Percentiles rank a stretch among this genome's conserved stretches.
phyloP scores from a whole-genome alignment of 2,888 invertebrate genomes.

The Aromia moschata region DNA sequence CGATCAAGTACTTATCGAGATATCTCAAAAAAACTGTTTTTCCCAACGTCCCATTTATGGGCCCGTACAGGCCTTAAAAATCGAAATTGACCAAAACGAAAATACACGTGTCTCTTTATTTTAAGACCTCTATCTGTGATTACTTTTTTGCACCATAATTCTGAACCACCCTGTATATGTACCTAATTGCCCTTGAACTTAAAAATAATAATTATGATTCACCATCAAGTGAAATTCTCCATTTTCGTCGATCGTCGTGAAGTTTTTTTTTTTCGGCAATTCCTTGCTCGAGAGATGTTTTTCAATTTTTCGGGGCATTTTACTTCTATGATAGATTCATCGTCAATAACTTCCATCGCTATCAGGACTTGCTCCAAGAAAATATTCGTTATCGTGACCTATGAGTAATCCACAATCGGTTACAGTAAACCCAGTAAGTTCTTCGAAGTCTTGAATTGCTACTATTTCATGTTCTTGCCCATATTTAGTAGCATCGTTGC shows the following conservation, averaged over 20 bases:
- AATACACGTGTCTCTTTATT: too few species aligned
- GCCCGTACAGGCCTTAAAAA: too few species aligned
- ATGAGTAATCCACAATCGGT: slow-evolving; percentile 3
- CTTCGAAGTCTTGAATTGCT: slow-evolving; percentile 7
- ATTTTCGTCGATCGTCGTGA: slow-evolving; percentile 1
- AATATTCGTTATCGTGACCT: slow-evolving; percentile 4
- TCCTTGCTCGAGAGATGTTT: not conserved
- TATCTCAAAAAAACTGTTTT: too few species aligned
- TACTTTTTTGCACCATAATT: too few species aligned
- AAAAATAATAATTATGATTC: slow-evolving; percentile 7
- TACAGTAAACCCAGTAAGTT: slow-evolving; percentile 5
- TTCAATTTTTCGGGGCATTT: slow-evolving; percentile 3
- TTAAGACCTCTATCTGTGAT: too few species aligned
- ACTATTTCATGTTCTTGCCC: slow-evolving; percentile 6
- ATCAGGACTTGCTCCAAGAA: slow-evolving; percentile 12
- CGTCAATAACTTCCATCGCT: not conserved
- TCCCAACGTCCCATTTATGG: too few species aligned
- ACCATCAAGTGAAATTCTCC: not conserved
- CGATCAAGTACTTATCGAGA: too few species aligned
- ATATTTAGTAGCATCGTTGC: slow-evolving; percentile 10
- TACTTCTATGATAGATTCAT: slow-evolving; percentile 2
- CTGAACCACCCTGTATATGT: not conserved
- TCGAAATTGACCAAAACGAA: too few species aligned
- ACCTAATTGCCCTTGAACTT: slow-evolving; percentile 15
- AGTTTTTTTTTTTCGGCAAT: not conserved